Conservation (phyloP, 2,888 invertebrate genomes). For the Pterobdella sp. region DNA sequence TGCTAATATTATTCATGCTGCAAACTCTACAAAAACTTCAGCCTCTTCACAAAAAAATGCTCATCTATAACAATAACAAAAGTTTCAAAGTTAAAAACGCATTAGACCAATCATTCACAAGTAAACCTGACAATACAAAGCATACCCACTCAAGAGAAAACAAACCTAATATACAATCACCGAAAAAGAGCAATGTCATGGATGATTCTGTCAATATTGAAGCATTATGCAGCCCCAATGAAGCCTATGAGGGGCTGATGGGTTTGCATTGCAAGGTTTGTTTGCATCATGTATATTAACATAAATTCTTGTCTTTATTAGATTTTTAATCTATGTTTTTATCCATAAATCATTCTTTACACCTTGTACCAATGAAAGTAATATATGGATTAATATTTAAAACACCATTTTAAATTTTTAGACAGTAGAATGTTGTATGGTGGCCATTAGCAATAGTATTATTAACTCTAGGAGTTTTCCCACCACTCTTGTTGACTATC, state of each 20-base stretch:
- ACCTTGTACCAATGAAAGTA: too few relatives aligned
- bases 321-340: too few relatives aligned
- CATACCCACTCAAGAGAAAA: background rate
- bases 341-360: too few relatives aligned
- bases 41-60: background rate
- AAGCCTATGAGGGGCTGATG: too few relatives aligned
- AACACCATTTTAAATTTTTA: background rate
- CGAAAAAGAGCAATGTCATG: background rate
- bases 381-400: too few relatives aligned
- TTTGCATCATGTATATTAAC: too few relatives aligned
- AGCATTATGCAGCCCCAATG: too few relatives aligned
- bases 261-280: too few relatives aligned
- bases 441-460: constrained; percentile 13
- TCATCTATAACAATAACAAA: background rate
- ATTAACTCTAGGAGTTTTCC: constrained; percentile 15
- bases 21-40: background rate
- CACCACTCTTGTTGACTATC: background rate
- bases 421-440: constrained; percentile 14
- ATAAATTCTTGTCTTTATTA: too few relatives aligned
- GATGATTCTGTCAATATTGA: background rate
- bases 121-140: background rate
- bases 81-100: background rate
- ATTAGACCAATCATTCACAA: background rate
- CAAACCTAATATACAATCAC: background rate
- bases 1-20: background rate